These are phyloP conservation scores for Physella acuta DNA, from an alignment of 1,140 invertebrate species.

Conservation along the genomic window DNA sequence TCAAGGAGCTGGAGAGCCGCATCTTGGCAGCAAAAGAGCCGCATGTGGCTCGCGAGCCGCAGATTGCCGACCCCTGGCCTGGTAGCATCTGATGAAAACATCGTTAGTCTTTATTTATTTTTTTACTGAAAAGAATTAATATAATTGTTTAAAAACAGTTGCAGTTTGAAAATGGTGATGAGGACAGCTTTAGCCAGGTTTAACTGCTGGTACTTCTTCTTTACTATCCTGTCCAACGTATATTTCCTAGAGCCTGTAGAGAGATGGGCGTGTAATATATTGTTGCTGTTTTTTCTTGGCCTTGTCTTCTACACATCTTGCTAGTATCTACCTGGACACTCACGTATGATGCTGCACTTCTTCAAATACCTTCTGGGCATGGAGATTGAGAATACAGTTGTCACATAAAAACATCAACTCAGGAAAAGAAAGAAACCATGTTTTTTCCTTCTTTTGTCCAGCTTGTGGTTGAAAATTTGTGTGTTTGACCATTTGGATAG, in stretches of 20 bases:
- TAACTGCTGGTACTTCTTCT: slow-evolving; percentile 24
- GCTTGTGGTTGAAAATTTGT: too few species aligned
- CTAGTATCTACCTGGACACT: slow-evolving; percentile 18
- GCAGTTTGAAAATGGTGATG: not conserved
- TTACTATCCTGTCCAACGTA: slow-evolving; percentile 23
- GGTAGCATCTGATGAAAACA: too few species aligned
- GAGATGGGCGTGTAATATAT: slow-evolving; percentile 21
- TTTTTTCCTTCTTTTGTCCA: too few species aligned
- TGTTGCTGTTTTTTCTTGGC: slow-evolving; percentile 14
- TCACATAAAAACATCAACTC: not conserved
- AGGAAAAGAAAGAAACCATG: too few species aligned
- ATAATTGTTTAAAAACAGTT: too few species aligned
- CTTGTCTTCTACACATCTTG: slow-evolving; percentile 25
- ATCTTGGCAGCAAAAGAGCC: too few species aligned
- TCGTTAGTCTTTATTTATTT: too few species aligned
- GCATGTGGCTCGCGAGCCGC: too few species aligned
- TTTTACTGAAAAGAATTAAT: too few species aligned
- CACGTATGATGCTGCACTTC: slow-evolving; percentile 21
- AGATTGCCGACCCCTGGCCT: too few species aligned
- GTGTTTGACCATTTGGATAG: too few species aligned
- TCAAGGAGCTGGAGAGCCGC: too few species aligned
- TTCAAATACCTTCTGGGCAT: slow-evolving; percentile 23
- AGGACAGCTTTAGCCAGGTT: not conserved
- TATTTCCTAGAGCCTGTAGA: slow-evolving; percentile 27
- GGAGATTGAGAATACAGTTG: slow-evolving; percentile 18